Evolutionary conservation across 1,140 invertebrate genomes (phyloP), one percentile per base, ranked within the genome.

Genomic region (Drosophila watanabei): DNA sequence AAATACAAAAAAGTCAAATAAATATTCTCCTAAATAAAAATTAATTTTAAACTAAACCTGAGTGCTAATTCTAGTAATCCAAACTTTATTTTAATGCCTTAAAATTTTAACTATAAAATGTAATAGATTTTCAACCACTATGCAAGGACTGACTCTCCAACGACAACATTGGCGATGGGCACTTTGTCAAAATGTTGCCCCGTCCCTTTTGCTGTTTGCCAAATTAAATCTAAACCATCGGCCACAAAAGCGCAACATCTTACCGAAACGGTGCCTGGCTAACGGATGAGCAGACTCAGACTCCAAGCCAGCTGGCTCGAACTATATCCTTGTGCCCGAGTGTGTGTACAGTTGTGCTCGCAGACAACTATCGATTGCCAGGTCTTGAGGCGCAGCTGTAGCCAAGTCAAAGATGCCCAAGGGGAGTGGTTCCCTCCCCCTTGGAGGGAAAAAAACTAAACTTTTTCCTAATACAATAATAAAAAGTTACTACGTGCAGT

Each of bases 401-500:
- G 60, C 66, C 73, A 89, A 84, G 72, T 79, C 76, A 88, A 79
- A 88, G 73, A 66, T 64, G 68, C 46, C 32, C 33, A 28, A 24
- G 24, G 28, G 52, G 45, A 51, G 49, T 24, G 43, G 68, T 32
- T 30, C 20, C n/a, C 20, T 20, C 35, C 54, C 20, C 14, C 6
- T 56, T 28, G 20, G 9, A 72, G 28, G 58, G 43, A 64, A 79
- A 78, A 79, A 79, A 79, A 90, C 80, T 79, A 85, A 88, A 85
- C 78, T 89, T 89, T 89, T 85, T 79, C 63, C 79, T 90, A 89
- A 89, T 89, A 85, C 81, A 89, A 89, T 89, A 89, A 90, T 85
- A 89, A 89, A 89, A 89, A 89, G 66, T 89, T 89, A 72, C 85
- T 81, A 62, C 87, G 72, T 75, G 84, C 84, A 87, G 68, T 87